Percentiles rank a stretch among this genome's conserved stretches.
phyloP scores from a whole-genome alignment of 2,113 vertebrate genomes.

The Thinocorus orbignyianus region DNA sequence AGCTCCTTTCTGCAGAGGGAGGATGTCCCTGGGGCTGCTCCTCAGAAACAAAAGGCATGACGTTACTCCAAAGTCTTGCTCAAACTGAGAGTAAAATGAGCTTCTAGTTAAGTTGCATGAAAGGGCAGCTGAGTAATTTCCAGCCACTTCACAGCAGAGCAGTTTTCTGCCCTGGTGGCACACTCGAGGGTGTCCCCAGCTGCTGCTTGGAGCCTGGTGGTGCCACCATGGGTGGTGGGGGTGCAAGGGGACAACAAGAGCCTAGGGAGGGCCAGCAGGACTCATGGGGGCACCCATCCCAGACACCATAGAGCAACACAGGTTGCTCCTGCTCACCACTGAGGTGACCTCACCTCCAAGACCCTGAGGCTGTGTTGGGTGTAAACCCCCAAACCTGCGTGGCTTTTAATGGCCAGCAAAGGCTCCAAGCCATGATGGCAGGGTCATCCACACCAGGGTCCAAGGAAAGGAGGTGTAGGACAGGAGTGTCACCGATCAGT shows the following conservation, averaged over 20 bases:
- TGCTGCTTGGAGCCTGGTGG: background rate
- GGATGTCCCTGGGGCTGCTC: background rate
- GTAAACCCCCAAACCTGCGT: background rate
- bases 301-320: background rate
- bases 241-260: background rate
- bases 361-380: background rate
- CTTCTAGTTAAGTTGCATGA: background rate
- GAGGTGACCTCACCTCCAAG: background rate
- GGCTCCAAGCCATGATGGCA: background rate
- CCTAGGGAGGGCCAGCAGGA: rapidly evolving
- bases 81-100: background rate
- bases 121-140: background rate
- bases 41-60: background rate
- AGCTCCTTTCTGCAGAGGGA: background rate
- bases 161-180: background rate
- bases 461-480: background rate
- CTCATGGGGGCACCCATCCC: background rate
- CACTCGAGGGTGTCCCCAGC: background rate
- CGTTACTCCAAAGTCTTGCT: background rate
- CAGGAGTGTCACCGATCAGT: rapidly evolving
- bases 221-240: background rate
- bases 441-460: background rate
- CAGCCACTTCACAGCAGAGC: background rate
- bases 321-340: background rate
- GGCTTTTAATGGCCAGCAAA: background rate